Evolutionary conservation across 2,888 invertebrate species (phyloP), one percentile per base, ranked within the genome.

Genomic region (Erebia ligea): DNA sequence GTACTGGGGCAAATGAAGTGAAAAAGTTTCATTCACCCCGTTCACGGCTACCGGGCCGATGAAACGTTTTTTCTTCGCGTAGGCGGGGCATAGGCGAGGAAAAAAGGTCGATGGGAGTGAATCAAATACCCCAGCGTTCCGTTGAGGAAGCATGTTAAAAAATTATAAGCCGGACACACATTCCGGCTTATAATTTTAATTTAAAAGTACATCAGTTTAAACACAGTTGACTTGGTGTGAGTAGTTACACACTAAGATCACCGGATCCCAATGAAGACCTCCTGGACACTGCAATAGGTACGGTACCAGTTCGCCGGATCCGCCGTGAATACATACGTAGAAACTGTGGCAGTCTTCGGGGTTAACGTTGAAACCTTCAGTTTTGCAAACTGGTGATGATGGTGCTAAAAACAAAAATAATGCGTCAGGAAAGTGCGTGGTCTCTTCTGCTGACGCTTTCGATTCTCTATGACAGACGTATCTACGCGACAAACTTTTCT

Each of bases 221-320:
- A 58, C 74, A 58, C 74, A 74, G 15, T 45, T 11, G 15, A 67
- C 70, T 54, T 56, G 13, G 13, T 68, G 13, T 2, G 66, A 52
- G 61, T 74, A 74, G 25, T 74, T 74, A 34, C 74, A 74, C 10
- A 48, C 25, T 15, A 15, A n/a, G 9, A 50, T 50, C 19, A 34
- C 34, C 34, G 68, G 68, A 68, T 74, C 72, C 74, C 74, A 74
- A 50, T 72, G 68, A 19, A 74, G 72, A 15, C 52, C 40, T 17
- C 25, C 34, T 4, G 74, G 67, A 54, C 74, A 74, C 9, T 66
- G 21, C 9, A 70, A 50, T 11, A 67, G 59, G n/a, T 63, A 59
- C 4, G 68, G 25, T 10, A 56, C 21, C 3, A 68, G 19, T 6
- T 34, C 40, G 6, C 68, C 68, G 11, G n/a, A 17, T 15, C n/a